These are phyloP conservation scores for Coenonympha glycerion DNA, from an alignment of 2,888 invertebrate species.

Conservation along the genomic window DNA sequence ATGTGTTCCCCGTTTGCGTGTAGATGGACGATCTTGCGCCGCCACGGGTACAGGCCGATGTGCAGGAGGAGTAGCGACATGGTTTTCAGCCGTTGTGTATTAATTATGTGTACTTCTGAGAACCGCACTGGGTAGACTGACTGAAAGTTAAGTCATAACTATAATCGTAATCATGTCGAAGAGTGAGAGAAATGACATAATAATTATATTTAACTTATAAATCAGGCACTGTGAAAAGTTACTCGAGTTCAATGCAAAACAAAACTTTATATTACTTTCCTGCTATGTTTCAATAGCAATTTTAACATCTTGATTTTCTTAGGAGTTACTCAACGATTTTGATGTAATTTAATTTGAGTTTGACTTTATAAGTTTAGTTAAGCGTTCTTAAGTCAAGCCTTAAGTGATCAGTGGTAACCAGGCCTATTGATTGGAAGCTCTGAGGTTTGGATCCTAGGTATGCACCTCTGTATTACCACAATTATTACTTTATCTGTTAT, in stretches of 20 bases:
- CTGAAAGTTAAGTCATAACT: conserved; percentile 62
- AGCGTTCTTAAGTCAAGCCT: too few relatives aligned
- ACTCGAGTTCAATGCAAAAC: background rate
- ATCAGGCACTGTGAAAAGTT: background rate
- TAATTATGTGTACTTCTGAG: conserved; percentile 88
- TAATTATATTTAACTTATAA: too few relatives aligned
- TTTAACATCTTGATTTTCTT: background rate
- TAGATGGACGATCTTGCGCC: conserved; percentile 55
- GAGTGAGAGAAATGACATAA: too few relatives aligned
- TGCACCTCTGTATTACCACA: too few relatives aligned
- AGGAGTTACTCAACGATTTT: background rate
- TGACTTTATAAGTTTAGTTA: too few relatives aligned
- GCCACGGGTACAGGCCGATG: conserved; percentile 64
- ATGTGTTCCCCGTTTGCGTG: conserved; percentile 53
- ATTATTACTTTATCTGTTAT: too few relatives aligned
- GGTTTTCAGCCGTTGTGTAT: conserved; percentile 82
- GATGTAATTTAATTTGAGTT: too few relatives aligned
- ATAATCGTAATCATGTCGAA: too few relatives aligned
- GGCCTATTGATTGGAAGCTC: too few relatives aligned
- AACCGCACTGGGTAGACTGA: conserved; percentile 88
- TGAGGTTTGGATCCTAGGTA: too few relatives aligned
- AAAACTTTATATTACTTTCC: background rate
- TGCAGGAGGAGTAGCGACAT: conserved; percentile 77
- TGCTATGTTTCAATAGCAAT: background rate
- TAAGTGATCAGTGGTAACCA: too few relatives aligned